Evolutionary conservation across 2,888 invertebrate genomes (phyloP).

Genomic region (Heliothis peltigera): DNA sequence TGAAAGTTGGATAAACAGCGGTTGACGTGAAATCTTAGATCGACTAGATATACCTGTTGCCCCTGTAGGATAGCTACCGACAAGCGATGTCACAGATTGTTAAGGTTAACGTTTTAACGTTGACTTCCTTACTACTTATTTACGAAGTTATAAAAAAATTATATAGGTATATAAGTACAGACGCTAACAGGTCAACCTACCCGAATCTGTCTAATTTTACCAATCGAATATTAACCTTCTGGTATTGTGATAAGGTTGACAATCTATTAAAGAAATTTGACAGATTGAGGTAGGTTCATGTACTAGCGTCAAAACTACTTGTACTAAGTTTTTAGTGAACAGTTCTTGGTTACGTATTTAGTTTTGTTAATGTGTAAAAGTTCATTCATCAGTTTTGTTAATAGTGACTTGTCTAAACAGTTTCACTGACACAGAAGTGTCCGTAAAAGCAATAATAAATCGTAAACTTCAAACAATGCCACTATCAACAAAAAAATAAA

Average conservation of each 20-base stretch:
- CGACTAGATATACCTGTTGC: conserved; percentile 37
- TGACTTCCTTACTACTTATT: conserved; percentile 24
- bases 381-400: conserved; percentile 13
- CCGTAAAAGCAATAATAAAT: conserved; percentile 30
- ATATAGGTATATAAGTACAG: no score
- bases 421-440: conserved; percentile 32
- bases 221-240: no score
- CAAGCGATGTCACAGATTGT: conserved; percentile 27
- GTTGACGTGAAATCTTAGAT: conserved; percentile 53
- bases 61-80: conserved; percentile 38
- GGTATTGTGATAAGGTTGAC: no score
- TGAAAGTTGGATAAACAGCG: conserved; percentile 61
- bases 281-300: no score
- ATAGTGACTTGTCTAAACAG: conserved; percentile 11
- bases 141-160: no score
- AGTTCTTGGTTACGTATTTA: not conserved
- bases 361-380: conserved; percentile 3
- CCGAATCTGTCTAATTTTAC: no score
- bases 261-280: no score
- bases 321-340: conserved; percentile 14
- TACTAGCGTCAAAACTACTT: no score
- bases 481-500: conserved; percentile 22
- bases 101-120: conserved; percentile 16
- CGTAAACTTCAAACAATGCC: conserved; percentile 39
- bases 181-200: no score